Conservation (phyloP, 2,888 invertebrate species). For the Phyto melanocephala region DNA sequence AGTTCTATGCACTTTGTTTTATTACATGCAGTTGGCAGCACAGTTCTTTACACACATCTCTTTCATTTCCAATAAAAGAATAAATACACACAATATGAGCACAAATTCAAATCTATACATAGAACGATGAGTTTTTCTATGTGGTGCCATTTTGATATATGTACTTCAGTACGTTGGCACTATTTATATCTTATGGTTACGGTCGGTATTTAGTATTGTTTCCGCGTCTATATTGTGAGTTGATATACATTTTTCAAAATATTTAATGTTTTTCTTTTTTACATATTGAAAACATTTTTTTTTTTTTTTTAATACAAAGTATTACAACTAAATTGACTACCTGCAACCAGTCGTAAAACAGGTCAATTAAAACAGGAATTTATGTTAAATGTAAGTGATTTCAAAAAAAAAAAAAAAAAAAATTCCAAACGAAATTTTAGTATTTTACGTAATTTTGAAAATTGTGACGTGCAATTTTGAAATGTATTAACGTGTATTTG, state of each 20-base stretch:
- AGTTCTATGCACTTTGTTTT: too few species aligned
- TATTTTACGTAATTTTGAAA: background rate
- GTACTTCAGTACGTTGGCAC: conserved; percentile 38
- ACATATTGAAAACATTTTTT: conserved; percentile 19
- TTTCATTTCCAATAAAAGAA: conserved; percentile 10
- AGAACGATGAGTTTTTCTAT: conserved; percentile 39
- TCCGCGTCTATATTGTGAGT: conserved; percentile 48
- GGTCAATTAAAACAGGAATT: background rate
- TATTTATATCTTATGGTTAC: conserved; percentile 46
- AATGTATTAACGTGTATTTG: background rate
- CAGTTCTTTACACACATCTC: background rate
- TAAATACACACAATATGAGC: conserved; percentile 29
- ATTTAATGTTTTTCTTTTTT: background rate
- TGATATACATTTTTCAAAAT: background rate
- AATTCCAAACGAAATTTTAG: background rate
- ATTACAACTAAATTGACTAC: background rate
- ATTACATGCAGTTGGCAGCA: too few species aligned
- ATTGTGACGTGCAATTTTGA: background rate
- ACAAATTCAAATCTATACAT: conserved; percentile 41
- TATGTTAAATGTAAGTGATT: background rate
- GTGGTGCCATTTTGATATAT: conserved; percentile 41
- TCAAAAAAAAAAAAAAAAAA: too few species aligned
- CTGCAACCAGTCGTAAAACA: background rate
- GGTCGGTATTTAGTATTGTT: conserved; percentile 38
- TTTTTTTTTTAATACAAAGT: background rate